Conservation (phyloP, 1,140 invertebrate species). For the Drosophila prosaltans region DNA sequence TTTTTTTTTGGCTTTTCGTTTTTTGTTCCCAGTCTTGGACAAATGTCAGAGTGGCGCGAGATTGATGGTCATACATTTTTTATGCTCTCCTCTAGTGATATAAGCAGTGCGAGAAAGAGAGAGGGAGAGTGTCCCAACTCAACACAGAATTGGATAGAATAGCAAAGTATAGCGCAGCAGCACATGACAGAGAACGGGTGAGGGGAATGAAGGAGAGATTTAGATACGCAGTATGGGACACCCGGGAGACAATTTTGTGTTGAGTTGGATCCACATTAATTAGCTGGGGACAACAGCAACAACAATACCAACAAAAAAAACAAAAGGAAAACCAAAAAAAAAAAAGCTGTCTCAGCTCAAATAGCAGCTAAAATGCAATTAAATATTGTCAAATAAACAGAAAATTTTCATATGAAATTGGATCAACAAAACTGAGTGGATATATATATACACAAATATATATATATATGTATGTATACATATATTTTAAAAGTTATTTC, state of each 20-base stretch:
- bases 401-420: constrained; percentile 16
- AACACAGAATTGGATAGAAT: neutral
- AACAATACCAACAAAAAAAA: neutral
- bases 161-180: neutral
- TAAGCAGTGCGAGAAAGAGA: neutral
- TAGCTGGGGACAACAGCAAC: neutral
- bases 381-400: constrained; percentile 14
- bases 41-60: constrained; percentile 55
- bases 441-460: constrained; percentile 21
- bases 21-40: constrained; percentile 30
- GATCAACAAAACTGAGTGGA: constrained; percentile 15
- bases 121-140: neutral
- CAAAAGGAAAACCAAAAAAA: constrained; percentile 20
- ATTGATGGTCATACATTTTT: constrained; percentile 75
- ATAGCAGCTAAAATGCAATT: constrained; percentile 28
- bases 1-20: constrained; percentile 18
- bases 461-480: constrained; percentile 17
- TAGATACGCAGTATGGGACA: constrained; percentile 20
- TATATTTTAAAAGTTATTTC: constrained; percentile 35
- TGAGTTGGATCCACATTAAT: constrained; percentile 13
- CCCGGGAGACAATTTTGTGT: constrained; percentile 5
- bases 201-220: neutral
- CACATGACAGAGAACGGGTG: neutral
- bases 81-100: constrained; percentile 64
- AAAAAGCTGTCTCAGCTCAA: constrained; percentile 31